Evolutionary conservation across 2,797 vertebrate species (phyloP), one percentile per base, ranked within the genome.

Genomic region (Hoplostethus atlanticus): DNA sequence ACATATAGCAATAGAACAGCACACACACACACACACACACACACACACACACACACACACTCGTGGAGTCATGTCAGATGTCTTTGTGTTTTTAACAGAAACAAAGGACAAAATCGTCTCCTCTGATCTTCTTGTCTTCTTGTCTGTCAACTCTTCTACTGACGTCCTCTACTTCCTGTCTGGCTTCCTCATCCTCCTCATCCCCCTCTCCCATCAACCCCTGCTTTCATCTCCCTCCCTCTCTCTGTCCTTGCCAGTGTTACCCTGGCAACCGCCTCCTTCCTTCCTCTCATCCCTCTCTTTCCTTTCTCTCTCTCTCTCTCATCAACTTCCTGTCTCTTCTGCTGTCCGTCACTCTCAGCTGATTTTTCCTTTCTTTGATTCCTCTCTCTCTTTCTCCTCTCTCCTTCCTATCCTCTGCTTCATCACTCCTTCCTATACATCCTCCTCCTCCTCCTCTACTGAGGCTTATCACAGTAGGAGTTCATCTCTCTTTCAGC

Each of bases 211-310:
- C 58, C 17, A 31, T 56, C 42, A 59, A 17, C 8, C n/a, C 1
- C 47, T 21, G 4, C 17, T 10, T 53, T 72, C 50, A 17, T 16
- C 53, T 31, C 40, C 62, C 30, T 46, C 42, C 8, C 50, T 42
- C 56, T 17, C 54, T 47, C 16, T 60, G 47, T 34, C 60, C 48
- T 54, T 59, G 76, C 75, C 73, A 77, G 60, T 1, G 70, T 87
- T 72, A 17, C 80, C 56, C 0, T 4, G 61, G 82, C 17, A 80
- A 79, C 80, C 2, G 28, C 55, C 71, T 80, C 71, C 57, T 4
- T 34, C 34, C 34, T 34, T 34, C 34, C 34, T 34, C 4, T 34
- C 34, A 2, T 34, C 4, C 4, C 34, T 34, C 4, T 34, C 34
- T 34, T 34, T 34, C 31, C 31, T 13, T 11, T 38, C 44, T 61